Evolutionary conservation across 2,888 invertebrate species (phyloP), one percentile per base, ranked within the genome.

Genomic region (Malthinus seriepunctatus): DNA sequence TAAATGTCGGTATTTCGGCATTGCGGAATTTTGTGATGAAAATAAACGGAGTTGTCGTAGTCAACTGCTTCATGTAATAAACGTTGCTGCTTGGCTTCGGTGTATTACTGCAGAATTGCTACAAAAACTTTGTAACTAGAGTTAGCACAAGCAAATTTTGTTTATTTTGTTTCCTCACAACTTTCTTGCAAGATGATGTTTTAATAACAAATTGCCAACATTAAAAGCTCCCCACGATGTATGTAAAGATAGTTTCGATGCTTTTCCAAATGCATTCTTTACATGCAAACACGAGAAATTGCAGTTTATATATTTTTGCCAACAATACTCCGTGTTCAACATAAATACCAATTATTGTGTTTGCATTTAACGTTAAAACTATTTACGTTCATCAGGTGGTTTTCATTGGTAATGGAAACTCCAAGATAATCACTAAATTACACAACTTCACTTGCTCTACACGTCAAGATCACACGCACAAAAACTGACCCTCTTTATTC

Each of bases 11-110:
- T 51, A 56, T 60, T 60, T 60, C 56, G 55, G 60, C 55, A 60
- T 56, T 56, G 51, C 51, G 45, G 55, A 60, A 52, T 60, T 56
- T 32, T 51, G 37, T 47, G 55, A 60, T 51, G 55, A 60, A 60
- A 60, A 60, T 49, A 60, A 60, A 60, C 60, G 51, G 50, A 60
- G 60, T 60, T 60, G 60, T 60, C 60, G 55, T 51, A 60, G 48
- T 56, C 55, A 51, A 56, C 60, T 55, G 55, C 52, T 60, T 49
- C 51, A 45, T 56, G 60, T 60, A 60, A 60, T 60, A 60, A 60
- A 60, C 60, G 60, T 44, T 60, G 39, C 46, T 55, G 39, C 46
- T 55, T 42, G 56, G 60, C 42, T 60, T 60, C 38, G 37, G 37
- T 42, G 52, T 51, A 60, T 56, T 56, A 56, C 56, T 60, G 56